Evolutionary conservation across 1,140 invertebrate species (phyloP), one percentile per base, ranked within the genome.

Genomic region (Caenorhabditis remanei): DNA sequence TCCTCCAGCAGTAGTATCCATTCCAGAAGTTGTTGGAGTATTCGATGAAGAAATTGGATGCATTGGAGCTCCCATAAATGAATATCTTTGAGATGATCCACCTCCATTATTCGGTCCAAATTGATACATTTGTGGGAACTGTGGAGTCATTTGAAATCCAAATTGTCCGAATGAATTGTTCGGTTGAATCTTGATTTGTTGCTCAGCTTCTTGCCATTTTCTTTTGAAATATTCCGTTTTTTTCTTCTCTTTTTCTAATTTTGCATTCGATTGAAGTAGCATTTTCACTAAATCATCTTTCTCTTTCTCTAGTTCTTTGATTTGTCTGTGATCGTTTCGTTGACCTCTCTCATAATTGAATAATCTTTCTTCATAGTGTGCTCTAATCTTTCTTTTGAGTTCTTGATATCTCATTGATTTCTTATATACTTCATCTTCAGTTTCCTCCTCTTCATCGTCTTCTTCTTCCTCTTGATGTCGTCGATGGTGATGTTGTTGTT

Each of bases 311-410:
- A 84, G n/a, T 58, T 58, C 53, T 48, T 63, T 84, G 16, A 58
- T 84, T 32, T 84, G 55, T 58, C 83, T 53, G n/a, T 63, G 32
- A 43, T 84, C 83, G 16, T 41, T 84, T 61, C 83, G 32, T 32
- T 84, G 83, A 3, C 32, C 16, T 61, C 83, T 84, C 53, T 84
- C 83, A 46, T 61, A 84, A 43, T 84, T 84, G 19, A 58, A 84
- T 24, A 61, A 43, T 61, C 83, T 56, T 55, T 84, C 83, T 21
- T 63, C 58, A 21, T 63, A 61, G 32, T 84, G 55, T 11, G 83
- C 53, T 84, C 53, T 13, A 6, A 61, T 84, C 41, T 63, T 84
- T n/a, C 55, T 43, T 24, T 61, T 63, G 8, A 58, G n/a, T 21
- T 58, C 83, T 24, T 63, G 55, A 84, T 84, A 84, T 21, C 53